Conservation (phyloP, 1,140 invertebrate species). For the Lordiphosa stackelbergi region DNA sequence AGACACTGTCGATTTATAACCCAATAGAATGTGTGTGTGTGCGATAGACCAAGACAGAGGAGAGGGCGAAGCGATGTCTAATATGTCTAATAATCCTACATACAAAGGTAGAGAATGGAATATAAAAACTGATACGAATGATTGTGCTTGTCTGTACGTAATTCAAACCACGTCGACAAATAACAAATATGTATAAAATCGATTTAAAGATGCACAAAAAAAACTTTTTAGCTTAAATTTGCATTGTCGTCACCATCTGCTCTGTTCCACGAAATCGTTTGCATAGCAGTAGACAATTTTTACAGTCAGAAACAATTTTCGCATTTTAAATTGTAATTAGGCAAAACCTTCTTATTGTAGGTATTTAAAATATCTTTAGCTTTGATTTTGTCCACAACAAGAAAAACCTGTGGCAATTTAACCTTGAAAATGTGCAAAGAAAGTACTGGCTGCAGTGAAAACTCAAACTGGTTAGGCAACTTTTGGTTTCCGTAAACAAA, state of each 20-base stretch:
- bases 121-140: conserved; percentile 7
- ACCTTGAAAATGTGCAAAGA: conserved; percentile 38
- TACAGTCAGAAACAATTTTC: too few species aligned
- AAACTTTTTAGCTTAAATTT: conserved; percentile 5
- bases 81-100: conserved; percentile 40
- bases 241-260: conserved; percentile 19
- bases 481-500: conserved; percentile 11
- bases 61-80: too few species aligned
- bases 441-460: conserved; percentile 32
- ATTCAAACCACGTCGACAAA: neutral
- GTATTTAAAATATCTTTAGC: too few species aligned
- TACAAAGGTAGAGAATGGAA: conserved; percentile 16
- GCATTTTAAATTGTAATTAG: too few species aligned
- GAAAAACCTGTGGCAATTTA: conserved; percentile 27
- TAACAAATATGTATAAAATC: conserved; percentile 25
- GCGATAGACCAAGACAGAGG: too few species aligned
- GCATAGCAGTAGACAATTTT: too few species aligned
- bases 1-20: conserved; percentile 32
- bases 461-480: conserved; percentile 31
- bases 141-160: neutral
- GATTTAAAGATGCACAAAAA: conserved; percentile 6
- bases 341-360: too few species aligned
- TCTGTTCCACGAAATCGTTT: conserved; percentile 1
- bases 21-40: conserved; percentile 8
- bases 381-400: conserved; percentile 9